Evolutionary conservation across 2,888 invertebrate genomes (phyloP).

Genomic region (Phyllotreta striolata): DNA sequence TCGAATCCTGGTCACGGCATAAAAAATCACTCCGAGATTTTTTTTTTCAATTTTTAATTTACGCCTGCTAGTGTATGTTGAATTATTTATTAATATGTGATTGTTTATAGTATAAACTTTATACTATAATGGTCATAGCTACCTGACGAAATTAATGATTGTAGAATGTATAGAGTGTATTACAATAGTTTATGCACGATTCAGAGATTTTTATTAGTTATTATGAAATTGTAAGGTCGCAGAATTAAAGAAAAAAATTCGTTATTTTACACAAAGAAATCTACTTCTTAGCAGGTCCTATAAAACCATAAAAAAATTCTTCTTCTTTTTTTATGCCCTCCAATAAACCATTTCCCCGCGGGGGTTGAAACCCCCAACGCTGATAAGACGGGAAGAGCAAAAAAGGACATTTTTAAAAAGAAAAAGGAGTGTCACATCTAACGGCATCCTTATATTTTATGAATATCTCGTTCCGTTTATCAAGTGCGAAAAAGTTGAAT

Average conservation of each 20-base stretch:
- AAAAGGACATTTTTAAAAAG: slow-evolving; percentile 30
- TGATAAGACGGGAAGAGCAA: slow-evolving; percentile 29
- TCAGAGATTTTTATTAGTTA: too few species aligned
- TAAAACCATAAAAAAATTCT: slow-evolving; percentile 24
- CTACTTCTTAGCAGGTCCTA: not conserved
- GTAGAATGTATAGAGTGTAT: too few species aligned
- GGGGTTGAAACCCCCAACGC: slow-evolving; percentile 3
- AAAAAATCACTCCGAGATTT: slow-evolving; percentile 30
- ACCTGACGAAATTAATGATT: too few species aligned
- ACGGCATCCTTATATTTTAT: slow-evolving; percentile 37
- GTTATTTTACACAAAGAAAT: too few species aligned
- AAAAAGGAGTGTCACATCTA: slow-evolving; percentile 33
- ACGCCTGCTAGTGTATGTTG: too few species aligned
- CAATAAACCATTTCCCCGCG: slow-evolving; percentile 24
- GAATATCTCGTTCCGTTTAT: slow-evolving; percentile 37
- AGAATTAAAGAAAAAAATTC: too few species aligned
- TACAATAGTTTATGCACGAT: too few species aligned
- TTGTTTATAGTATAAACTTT: too few species aligned
- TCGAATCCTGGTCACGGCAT: slow-evolving; percentile 68
- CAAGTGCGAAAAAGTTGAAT: slow-evolving; percentile 33
- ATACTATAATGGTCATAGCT: too few species aligned
- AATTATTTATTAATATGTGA: too few species aligned
- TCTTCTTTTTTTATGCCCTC: slow-evolving; percentile 18
- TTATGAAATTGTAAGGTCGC: too few species aligned
- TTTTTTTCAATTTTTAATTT: slow-evolving; percentile 38